Evolutionary conservation across 1,140 invertebrate species (phyloP).

Genomic region (Maconellicoccus hirsutus): DNA sequence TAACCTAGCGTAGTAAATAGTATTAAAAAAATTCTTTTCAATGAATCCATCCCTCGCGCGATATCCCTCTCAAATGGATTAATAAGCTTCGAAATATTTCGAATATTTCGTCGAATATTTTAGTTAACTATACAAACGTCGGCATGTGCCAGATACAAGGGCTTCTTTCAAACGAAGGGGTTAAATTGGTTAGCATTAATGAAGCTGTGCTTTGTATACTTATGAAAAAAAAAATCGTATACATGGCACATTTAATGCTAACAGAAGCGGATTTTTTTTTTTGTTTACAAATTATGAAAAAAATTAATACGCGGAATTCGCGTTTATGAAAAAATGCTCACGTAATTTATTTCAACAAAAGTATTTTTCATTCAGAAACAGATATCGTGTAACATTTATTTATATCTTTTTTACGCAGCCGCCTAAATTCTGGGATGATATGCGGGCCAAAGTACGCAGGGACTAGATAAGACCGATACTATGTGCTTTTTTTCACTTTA

Average conservation of each 20-base stretch:
- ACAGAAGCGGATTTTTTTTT: not conserved
- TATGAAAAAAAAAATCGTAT: not conserved
- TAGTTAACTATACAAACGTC: not conserved
- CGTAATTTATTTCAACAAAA: not conserved
- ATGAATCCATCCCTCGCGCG: not conserved
- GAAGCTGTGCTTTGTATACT: not conserved
- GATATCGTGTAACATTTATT: constrained; percentile 5
- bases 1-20: not conserved
- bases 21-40: not conserved
- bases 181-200: no score
- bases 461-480: not conserved
- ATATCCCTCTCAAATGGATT: not conserved
- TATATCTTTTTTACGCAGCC: not conserved
- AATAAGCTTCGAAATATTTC: constrained; percentile 10
- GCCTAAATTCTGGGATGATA: not conserved
- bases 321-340: not conserved
- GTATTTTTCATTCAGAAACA: not conserved
- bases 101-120: not conserved
- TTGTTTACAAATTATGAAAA: not conserved
- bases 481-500: not conserved
- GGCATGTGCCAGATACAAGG: no score
- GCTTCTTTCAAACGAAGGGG: no score
- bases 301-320: not conserved
- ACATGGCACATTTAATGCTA: not conserved
- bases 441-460: not conserved